phyloP scores from a whole-genome alignment of 2,113 vertebrate species.

The Upupa epops region DNA sequence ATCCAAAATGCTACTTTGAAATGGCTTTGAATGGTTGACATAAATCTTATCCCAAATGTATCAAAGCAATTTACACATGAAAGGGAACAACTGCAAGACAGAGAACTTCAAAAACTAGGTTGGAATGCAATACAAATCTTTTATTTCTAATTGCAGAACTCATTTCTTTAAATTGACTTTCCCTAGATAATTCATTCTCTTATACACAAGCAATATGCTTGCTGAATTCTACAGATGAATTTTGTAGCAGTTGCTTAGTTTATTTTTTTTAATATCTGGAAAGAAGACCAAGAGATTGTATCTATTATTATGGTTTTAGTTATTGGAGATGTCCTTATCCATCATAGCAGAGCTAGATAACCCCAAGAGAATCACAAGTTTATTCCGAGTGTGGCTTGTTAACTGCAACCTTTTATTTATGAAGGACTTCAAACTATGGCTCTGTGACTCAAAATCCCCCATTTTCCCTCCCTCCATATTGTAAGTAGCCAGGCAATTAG shows the following conservation, averaged over 20 bases:
- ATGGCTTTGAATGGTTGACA: background rate
- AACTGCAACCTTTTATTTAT: conserved; percentile 8
- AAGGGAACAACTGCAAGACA: background rate
- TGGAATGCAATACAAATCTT: background rate
- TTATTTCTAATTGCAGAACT: background rate
- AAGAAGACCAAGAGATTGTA: background rate
- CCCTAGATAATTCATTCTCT: background rate
- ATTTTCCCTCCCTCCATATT: background rate
- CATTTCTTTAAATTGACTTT: background rate
- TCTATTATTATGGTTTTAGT: background rate
- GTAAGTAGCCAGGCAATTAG: background rate
- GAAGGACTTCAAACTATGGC: background rate
- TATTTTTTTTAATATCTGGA: background rate
- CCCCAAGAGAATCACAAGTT: background rate
- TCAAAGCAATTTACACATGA: conserved; percentile 14
- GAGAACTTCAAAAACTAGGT: background rate
- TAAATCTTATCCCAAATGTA: background rate
- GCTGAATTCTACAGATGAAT: background rate
- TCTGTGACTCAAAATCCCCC: background rate
- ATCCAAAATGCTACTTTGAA: background rate
- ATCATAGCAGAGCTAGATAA: background rate
- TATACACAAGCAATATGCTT: background rate
- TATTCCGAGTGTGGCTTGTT: background rate
- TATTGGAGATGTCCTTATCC: background rate
- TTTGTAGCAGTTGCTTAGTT: background rate